Evolutionary conservation across 2,113 vertebrate genomes (phyloP).

Genomic region (Psophia crepitans): DNA sequence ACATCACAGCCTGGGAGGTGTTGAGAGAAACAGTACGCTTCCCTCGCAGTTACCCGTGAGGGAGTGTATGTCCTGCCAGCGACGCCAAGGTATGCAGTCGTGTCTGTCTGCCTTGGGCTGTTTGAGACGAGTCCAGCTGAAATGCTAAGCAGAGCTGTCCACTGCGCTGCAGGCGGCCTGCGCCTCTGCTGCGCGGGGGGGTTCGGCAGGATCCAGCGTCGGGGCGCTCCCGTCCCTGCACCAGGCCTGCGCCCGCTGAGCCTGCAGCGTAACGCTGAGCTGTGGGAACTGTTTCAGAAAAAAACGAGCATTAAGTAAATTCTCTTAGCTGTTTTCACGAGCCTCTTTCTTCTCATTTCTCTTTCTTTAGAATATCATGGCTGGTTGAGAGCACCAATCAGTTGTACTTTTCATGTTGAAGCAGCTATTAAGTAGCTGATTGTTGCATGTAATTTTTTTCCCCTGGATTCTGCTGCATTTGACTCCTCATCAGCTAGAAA

Average conservation of each 20-base stretch:
- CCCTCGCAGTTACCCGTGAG: not conserved
- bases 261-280: not conserved
- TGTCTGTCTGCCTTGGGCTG: not conserved
- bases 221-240: not conserved
- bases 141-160: not conserved
- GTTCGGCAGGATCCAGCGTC: not conserved
- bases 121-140: not conserved
- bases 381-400: conserved; percentile 56
- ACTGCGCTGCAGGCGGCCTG: not conserved
- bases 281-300: not conserved
- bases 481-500: not conserved
- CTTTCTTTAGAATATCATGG: conserved; percentile 41
- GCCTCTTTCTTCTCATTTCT: conserved; percentile 24
- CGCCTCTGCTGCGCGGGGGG: not conserved
- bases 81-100: not conserved
- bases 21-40: not conserved
- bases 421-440: conserved; percentile 58
- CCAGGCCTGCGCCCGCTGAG: not conserved
- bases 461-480: not conserved
- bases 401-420: conserved; percentile 52
- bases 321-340: conserved; percentile 41
- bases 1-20: not conserved
- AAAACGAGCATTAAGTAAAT: conserved; percentile 29
- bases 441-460: conserved; percentile 36
- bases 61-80: not conserved